phyloP scores from a whole-genome alignment of 2,888 invertebrate genomes.

The Epistrophella euchroma region DNA sequence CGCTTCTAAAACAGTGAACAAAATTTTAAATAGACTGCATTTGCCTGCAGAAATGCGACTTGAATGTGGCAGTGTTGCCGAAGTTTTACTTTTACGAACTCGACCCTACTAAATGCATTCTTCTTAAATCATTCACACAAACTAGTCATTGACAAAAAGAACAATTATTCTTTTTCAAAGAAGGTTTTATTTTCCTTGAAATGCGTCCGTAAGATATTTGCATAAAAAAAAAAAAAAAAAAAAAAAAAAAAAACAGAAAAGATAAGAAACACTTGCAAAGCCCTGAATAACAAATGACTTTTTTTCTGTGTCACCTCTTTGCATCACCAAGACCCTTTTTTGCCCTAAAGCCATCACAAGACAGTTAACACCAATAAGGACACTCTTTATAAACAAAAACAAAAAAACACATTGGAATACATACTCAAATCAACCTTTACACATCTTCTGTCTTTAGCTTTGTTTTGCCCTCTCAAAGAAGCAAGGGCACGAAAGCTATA shows the following conservation, averaged over 20 bases:
- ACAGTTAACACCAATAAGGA: constrained; percentile 37
- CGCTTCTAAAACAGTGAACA: no score
- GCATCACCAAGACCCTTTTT: constrained; percentile 26
- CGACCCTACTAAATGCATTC: no score
- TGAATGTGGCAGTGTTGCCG: no score
- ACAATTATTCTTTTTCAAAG: background rate
- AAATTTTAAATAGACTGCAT: no score
- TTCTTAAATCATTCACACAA: background rate
- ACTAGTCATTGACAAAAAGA: background rate
- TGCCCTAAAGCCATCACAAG: constrained; percentile 25
- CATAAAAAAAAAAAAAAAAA: background rate
- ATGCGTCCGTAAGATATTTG: background rate
- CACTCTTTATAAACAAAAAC: background rate
- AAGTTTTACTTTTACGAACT: no score
- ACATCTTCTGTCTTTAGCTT: constrained; percentile 12
- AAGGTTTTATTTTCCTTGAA: constrained; percentile 1
- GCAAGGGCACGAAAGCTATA: constrained; percentile 15
- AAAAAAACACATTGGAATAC: background rate
- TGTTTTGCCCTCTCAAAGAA: background rate
- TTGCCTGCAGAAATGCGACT: no score
- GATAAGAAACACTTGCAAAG: background rate
- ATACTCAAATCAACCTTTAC: constrained; percentile 2
- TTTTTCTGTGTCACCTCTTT: constrained; percentile 1
- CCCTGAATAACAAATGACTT: constrained; percentile 17
- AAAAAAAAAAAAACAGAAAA: background rate